Conservation (phyloP, 2,888 invertebrate genomes). For the Sphecodes monilicornis region DNA sequence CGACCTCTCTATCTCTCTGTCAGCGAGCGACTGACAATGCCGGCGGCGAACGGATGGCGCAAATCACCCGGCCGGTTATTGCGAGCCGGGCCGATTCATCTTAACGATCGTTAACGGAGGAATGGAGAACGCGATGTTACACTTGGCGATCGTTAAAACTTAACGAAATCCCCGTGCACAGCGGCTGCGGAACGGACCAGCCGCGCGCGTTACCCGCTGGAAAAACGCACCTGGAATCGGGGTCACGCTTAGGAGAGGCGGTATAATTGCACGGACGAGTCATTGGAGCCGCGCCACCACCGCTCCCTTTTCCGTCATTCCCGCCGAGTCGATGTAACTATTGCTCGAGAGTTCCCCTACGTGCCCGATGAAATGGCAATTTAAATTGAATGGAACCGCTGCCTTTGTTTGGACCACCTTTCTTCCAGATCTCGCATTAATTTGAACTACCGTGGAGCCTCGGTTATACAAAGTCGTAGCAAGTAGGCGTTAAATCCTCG, state of each 20-base stretch:
- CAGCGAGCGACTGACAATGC: constrained; percentile 40
- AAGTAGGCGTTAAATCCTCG: background rate
- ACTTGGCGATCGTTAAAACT: constrained; percentile 73
- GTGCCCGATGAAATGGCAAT: constrained; percentile 9
- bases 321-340: background rate
- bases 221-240: constrained; percentile 31
- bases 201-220: constrained; percentile 21
- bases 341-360: background rate
- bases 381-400: background rate
- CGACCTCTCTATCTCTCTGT: constrained; percentile 8
- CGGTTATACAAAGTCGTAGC: background rate
- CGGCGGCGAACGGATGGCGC: constrained; percentile 51
- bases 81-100: constrained; percentile 62
- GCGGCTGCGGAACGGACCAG: constrained; percentile 34
- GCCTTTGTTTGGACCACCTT: background rate
- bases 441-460: background rate
- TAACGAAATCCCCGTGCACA: constrained; percentile 64
- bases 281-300: background rate
- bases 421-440: background rate
- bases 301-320: constrained; percentile 3
- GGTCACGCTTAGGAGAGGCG: constrained; percentile 28
- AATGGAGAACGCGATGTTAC: constrained; percentile 69
- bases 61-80: constrained; percentile 58
- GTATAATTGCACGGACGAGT: constrained; percentile 53
- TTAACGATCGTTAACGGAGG: constrained; percentile 65